A percentile compares a stretch with the other conserved stretches of the same genome.
phyloP scores from a whole-genome alignment of 2,888 invertebrate genomes.

The Tachina lurida region DNA sequence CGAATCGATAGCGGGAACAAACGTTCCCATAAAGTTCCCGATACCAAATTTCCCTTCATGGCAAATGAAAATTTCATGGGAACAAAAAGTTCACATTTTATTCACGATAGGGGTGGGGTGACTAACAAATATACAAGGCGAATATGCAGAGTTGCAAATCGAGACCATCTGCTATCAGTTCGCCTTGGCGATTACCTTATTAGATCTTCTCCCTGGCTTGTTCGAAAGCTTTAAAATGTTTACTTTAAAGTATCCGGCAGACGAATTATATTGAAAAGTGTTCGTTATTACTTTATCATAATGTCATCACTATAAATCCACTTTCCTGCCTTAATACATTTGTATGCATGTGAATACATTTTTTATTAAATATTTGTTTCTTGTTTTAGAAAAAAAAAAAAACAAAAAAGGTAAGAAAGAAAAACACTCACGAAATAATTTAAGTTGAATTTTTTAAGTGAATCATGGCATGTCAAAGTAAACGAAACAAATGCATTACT shows the following conservation, averaged over 20 bases:
- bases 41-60: too few relatives aligned
- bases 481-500: constrained; percentile 2
- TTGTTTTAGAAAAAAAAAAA: constrained; percentile 9
- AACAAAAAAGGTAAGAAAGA: constrained; percentile 16
- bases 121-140: too few relatives aligned
- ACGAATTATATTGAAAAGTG: constrained; percentile 32
- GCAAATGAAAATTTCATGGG: too few relatives aligned
- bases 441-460: constrained; percentile 45
- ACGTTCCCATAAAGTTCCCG: too few relatives aligned
- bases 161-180: too few relatives aligned
- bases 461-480: constrained; percentile 51
- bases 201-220: too few relatives aligned
- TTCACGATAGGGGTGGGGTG: too few relatives aligned
- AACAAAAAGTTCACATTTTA: too few relatives aligned
- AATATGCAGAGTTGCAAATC: too few relatives aligned
- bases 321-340: constrained; percentile 52
- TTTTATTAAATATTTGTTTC: constrained; percentile 17
- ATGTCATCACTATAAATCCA: constrained; percentile 40
- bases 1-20: too few relatives aligned
- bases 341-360: constrained; percentile 18
- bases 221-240: background rate
- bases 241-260: background rate
- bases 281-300: constrained; percentile 52
- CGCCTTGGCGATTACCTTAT: too few relatives aligned
- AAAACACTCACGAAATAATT: constrained; percentile 29